Percentiles rank a stretch among this genome's conserved stretches.
These are phyloP conservation scores for Heliconius nattereri DNA, from an alignment of 1,140 invertebrate species.

Conservation along the genomic window DNA sequence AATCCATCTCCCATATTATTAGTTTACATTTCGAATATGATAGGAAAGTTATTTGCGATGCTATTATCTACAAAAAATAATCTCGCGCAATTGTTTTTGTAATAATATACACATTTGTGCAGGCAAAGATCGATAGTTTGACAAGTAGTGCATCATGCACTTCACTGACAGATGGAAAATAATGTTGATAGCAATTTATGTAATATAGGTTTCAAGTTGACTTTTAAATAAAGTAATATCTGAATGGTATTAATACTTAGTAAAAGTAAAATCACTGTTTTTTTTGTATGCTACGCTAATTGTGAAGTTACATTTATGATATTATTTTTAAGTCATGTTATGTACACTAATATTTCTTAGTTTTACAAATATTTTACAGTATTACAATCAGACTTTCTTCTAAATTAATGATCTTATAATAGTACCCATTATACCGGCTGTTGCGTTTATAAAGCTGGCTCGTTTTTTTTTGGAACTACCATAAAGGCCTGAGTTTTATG, in stretches of 20 bases:
- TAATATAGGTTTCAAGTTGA: not conserved
- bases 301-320: not conserved
- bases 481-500: constrained; percentile 31
- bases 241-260: not conserved
- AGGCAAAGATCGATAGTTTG: constrained; percentile 49
- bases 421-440: not conserved
- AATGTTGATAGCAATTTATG: not conserved
- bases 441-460: constrained; percentile 23
- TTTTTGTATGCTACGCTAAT: not conserved
- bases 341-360: not conserved
- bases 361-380: no score
- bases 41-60: constrained; percentile 71
- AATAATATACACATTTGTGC: constrained; percentile 40
- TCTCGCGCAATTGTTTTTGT: constrained; percentile 43
- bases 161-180: not conserved
- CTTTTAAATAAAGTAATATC: not conserved
- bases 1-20: constrained; percentile 75
- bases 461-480: constrained; percentile 18
- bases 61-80: constrained; percentile 39
- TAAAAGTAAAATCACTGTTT: not conserved
- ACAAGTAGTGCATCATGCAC: not conserved
- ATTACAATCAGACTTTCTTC: not conserved
- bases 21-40: constrained; percentile 67
- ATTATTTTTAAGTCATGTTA: not conserved
- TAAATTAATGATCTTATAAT: not conserved